Conservation (phyloP, 2,113 vertebrate species). For the Aegotheles bennettii region DNA sequence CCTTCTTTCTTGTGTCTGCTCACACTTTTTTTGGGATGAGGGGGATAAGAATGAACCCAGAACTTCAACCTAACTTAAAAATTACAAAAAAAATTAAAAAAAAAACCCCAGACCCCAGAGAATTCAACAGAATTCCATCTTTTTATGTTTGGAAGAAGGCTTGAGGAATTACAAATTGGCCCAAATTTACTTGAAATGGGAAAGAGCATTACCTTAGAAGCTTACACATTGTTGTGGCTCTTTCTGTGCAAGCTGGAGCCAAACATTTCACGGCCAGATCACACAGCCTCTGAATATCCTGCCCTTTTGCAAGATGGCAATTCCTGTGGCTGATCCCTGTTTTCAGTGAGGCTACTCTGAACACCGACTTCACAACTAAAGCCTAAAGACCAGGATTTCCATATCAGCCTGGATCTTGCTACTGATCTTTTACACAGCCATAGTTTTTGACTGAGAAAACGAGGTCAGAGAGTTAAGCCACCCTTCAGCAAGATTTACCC, state of each 20-base stretch:
- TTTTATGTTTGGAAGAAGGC: background rate
- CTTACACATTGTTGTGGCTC: background rate
- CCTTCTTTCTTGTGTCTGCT: background rate
- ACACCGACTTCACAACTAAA: background rate
- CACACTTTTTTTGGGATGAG: background rate
- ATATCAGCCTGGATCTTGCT: background rate
- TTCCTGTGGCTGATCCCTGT: background rate
- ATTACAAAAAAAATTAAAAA: background rate
- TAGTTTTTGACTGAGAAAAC: slow-evolving; percentile 28
- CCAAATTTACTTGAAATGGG: background rate
- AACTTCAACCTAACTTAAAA: background rate
- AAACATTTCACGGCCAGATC: background rate
- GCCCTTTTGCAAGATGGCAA: background rate
- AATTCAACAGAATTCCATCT: background rate
- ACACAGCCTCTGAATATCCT: background rate
- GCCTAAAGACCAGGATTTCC: background rate
- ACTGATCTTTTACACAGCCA: slow-evolving; percentile 13
- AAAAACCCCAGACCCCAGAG: fast-evolving
- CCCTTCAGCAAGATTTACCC: slow-evolving; percentile 44
- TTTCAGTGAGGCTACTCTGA: background rate
- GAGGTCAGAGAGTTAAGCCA: slow-evolving; percentile 60
- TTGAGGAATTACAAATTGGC: background rate
- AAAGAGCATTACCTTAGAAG: background rate
- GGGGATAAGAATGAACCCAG: background rate
- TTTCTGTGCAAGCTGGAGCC: background rate